Evolutionary conservation across 2,888 invertebrate genomes (phyloP), one percentile per base, ranked within the genome.

Genomic region (Cyclophora albipunctata): DNA sequence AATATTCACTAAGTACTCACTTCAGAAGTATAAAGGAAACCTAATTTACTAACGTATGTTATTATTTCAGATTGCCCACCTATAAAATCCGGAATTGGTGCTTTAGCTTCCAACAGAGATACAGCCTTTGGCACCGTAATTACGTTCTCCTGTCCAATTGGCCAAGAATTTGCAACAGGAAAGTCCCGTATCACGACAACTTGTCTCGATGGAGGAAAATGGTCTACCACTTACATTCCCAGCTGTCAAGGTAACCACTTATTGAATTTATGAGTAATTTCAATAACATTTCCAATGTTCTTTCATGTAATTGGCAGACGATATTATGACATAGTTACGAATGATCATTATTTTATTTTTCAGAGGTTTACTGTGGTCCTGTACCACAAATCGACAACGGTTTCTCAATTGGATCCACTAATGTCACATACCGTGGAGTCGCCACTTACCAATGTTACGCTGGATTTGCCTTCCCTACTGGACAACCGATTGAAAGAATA

Each of bases 301-400:
- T 20, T 20, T 20, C 20, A 20, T 20, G 20, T 20, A 20, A 20
- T 42, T 5, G 2, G 20, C 20, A 20, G 20, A 20, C 20, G 20
- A 20, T 20, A 20, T 20, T 20, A 20, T 20, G 20, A 20, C 20
- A 20, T 20, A 20, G 20, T 20, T 20, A 20, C 20, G 20, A 20
- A 20, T 20, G 1, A 20, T 20, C 20, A 20, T 20, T 20, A 20
- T 20, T 20, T 49, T 51, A 54, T 50, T 35, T 79, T 74, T 41
- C 88, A 93, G 93, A 93, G 91, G 96, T 96, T 34, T 98, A 98
- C 78, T 98, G 98, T 79, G 98, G 98, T 50, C 98, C 98, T 34
- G 98, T 98, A 46, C 98, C 98, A 50, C 98, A 98, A 90, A 98
- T 98, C 58, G 96, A 97, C 73, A 98, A 98, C 77, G 98, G 98